Conservation (phyloP, 2,113 vertebrate genomes). For the Petroica traversi region DNA sequence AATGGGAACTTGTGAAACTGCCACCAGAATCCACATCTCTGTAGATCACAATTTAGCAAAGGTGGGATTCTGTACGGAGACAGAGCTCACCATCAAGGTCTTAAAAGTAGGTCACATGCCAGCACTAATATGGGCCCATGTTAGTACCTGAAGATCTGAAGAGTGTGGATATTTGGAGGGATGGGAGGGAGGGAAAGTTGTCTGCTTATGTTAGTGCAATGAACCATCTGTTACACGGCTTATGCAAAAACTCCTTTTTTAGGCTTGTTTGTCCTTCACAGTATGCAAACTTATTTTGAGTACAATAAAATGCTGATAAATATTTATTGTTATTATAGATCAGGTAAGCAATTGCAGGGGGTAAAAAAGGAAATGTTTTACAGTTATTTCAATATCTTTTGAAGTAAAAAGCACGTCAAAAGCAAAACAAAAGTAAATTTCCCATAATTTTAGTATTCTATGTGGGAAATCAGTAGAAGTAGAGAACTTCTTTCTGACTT, state of each 20-base stretch:
- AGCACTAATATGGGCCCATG: neutral
- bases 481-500: neutral
- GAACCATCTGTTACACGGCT: neutral
- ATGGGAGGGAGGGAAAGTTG: neutral
- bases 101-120: neutral
- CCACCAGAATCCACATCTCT: neutral
- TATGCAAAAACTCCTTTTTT: neutral
- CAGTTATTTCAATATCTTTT: neutral
- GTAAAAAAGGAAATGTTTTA: neutral
- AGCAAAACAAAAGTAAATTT: neutral
- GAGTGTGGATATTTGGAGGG: neutral
- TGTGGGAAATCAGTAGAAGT: neutral
- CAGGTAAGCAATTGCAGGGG: neutral
- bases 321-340: neutral
- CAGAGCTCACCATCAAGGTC: neutral
- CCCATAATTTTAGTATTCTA: neutral
- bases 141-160: neutral
- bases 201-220: neutral
- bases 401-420: neutral
- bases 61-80: neutral
- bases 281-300: neutral
- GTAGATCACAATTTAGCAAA: neutral
- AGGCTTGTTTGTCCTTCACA: neutral
- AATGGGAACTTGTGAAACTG: neutral
- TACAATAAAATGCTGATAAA: neutral